Evolutionary conservation across 92 coral and sea anemone genomes (phyloP), one percentile per base, ranked within the genome.

Genomic region (Bergia sp.): DNA sequence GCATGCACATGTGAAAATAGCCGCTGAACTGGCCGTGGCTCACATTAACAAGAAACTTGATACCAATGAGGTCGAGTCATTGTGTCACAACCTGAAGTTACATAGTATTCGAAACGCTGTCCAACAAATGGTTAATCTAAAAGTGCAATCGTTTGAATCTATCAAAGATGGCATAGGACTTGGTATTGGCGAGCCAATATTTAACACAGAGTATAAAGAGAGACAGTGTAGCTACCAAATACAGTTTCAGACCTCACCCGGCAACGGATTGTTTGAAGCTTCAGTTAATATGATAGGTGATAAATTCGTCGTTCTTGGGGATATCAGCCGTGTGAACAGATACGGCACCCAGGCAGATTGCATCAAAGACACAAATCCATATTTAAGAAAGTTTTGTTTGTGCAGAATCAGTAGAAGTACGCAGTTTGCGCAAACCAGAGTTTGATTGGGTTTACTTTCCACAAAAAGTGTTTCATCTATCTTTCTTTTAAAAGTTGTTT

Each of bases 321-420:
- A 90, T 20, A 91, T 92, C n/a, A 92, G 95, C 57, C 93, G 95
- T 43, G 91, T 92, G 11, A 92, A 92, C 69, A 79, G 84, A 86
- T 92, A 92, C 50, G 95, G 95, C 16, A 75, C 90, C 23, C 95
- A 92, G 76, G 90, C 95, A 15, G 64, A 71, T 29, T 92, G 95
- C 29, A 82, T 92, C 81, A 90, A 85, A 15, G 77, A 85, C 42
- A 42, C 42, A 7, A 80, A 85, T 82, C 95, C 95, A 4, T 90
- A 90, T 67, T 18, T 92, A 29, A 83, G 95, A 43, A 86, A 83
- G 21, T 92, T 92, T 72, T 92, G 95, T 64, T 78, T 83, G 55
- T 92, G 95, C 73, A 90, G 80, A 55, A 29, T 37, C 20, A 36
- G 64, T 38, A 11, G 69, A 61, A 18, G 1, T 11, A 11, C 58